phyloP scores from a whole-genome alignment of 2,797 vertebrate genomes.

The Melanogrammus aeglefinus region DNA sequence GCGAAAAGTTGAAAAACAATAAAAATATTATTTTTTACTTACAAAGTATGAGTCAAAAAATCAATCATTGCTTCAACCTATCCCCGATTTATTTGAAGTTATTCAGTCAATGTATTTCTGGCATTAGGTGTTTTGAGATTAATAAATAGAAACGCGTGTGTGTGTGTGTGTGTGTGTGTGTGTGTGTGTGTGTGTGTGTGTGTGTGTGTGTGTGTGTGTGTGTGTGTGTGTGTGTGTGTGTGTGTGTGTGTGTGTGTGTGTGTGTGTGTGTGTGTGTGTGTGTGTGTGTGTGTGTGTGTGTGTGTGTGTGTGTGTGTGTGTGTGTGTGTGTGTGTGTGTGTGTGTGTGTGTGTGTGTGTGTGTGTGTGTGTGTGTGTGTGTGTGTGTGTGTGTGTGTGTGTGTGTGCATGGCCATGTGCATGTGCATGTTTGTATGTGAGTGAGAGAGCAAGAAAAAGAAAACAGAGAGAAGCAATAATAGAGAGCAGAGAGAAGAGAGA shows the following conservation, averaged over 20 bases:
- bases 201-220: background rate
- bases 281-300: background rate
- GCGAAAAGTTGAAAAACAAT: background rate
- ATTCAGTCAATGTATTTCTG: background rate
- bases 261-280: background rate
- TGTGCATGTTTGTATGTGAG: background rate
- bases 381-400: background rate
- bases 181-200: background rate
- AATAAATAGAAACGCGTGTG: background rate
- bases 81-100: too few species aligned
- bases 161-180: constrained; percentile 1
- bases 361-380: too few species aligned
- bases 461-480: background rate
- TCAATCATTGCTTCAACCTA: background rate
- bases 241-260: constrained; percentile 1
- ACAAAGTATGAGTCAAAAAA: background rate
- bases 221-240: background rate
- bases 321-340: background rate
- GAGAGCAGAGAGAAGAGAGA: background rate
- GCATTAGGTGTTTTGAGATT: background rate
- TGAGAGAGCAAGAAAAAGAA: too few species aligned
- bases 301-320: background rate
- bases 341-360: too few species aligned
- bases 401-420: background rate
- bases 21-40: background rate